These are phyloP conservation scores for Brachystomella parvula DNA, from an alignment of 1,140 invertebrate species.

Conservation along the genomic window DNA sequence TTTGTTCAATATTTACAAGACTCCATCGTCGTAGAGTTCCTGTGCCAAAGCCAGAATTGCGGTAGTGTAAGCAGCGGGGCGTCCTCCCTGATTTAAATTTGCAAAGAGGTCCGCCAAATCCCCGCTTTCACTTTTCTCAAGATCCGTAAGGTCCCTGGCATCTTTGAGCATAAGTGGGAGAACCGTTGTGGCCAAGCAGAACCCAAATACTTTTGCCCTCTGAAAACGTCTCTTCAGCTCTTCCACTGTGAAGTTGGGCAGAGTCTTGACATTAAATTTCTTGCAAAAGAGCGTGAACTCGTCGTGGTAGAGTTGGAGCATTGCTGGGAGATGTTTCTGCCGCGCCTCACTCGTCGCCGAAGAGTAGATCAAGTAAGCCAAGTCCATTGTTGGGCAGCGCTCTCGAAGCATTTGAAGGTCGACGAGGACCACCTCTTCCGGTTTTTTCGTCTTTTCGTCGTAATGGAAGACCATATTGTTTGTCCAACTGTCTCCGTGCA, in stretches of 20 bases:
- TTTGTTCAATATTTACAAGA: too few species aligned
- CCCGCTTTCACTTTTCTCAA: background rate
- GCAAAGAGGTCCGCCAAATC: background rate
- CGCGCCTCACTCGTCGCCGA: constrained; percentile 48
- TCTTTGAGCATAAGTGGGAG: constrained; percentile 8
- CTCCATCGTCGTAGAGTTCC: too few species aligned
- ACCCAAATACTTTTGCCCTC: constrained; percentile 16
- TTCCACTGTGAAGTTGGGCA: constrained; percentile 38
- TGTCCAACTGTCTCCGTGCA: too few species aligned
- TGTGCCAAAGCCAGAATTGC: too few species aligned
- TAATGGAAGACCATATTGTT: constrained; percentile 48
- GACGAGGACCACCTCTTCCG: constrained; percentile 45
- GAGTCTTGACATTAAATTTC: too few species aligned
- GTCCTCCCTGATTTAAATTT: too few species aligned
- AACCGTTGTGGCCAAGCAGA: background rate
- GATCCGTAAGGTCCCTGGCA: background rate
- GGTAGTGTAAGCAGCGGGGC: too few species aligned
- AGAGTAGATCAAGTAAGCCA: constrained; percentile 52
- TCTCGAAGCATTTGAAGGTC: constrained; percentile 53
- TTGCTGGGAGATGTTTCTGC: constrained; percentile 45
- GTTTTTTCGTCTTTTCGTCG: constrained; percentile 39
- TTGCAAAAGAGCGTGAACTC: constrained; percentile 50
- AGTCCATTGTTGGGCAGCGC: constrained; percentile 51
- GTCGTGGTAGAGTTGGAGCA: too few species aligned
- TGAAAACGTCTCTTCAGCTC: too few species aligned